A percentile compares a stretch with the other conserved stretches of the same genome.
phyloP scores from a whole-genome alignment of 1,140 invertebrate genomes.

The Thereuonema tuberculata region DNA sequence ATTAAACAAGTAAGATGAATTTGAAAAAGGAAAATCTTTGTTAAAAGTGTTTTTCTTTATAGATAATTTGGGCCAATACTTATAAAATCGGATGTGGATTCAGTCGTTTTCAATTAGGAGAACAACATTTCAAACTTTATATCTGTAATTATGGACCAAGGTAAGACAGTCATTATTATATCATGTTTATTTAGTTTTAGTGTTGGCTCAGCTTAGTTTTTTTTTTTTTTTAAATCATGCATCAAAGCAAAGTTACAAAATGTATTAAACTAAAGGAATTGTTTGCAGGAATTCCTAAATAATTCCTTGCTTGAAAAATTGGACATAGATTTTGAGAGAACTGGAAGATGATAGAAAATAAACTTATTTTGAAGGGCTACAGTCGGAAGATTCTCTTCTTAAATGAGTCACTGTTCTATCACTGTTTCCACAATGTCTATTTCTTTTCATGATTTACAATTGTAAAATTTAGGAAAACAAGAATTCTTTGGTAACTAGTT shows the following conservation, averaged over 20 bases:
- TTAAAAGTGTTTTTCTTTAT: no score
- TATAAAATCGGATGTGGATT: background rate
- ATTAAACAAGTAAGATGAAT: no score
- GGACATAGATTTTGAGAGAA: background rate
- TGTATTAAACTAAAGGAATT: background rate
- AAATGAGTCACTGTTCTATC: no score
- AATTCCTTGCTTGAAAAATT: background rate
- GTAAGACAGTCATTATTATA: background rate
- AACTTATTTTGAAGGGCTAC: no score
- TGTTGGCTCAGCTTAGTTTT: background rate
- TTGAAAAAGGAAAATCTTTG: no score
- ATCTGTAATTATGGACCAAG: constrained; percentile 1
- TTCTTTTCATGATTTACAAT: no score
- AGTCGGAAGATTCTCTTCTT: no score
- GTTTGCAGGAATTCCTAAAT: background rate
- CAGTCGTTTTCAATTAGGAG: background rate
- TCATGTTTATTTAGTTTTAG: background rate
- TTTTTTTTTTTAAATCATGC: background rate
- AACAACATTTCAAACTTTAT: background rate
- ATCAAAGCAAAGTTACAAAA: background rate
- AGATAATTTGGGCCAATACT: background rate
- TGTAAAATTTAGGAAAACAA: no score
- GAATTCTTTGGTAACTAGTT: no score
- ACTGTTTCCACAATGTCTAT: no score
- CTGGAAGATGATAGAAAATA: no score